Evolutionary conservation across 2,797 vertebrate genomes (phyloP), one percentile per base, ranked within the genome.

Genomic region (Rhinatrema bivittatum): DNA sequence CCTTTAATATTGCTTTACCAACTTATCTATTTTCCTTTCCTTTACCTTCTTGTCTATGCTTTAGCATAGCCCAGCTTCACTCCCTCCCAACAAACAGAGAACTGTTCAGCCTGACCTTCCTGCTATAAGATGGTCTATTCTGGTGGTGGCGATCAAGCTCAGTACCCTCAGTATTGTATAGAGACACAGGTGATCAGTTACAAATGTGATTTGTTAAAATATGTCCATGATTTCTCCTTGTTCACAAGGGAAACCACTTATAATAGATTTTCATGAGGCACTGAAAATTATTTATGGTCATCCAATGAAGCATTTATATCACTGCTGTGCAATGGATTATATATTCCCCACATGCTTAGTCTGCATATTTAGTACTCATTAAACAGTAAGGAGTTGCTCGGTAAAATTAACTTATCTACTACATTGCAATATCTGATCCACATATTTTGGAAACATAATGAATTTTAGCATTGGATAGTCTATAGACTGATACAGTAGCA

Each of bases 181-280:
- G 27, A 24, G 15, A 15, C 50, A 30, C 32, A 20, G 27, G 13
- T 39, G 4, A 32, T 42, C 23, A 27, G 42, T 42, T 34, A 52
- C 25, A 46, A 44, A 56, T 38, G 13, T 16, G 45, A 22, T 5
- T 9, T 17, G 27, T 4, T 46, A 6, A 47, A 50, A 56, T 47
- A 53, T 45, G 24, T 49, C 50, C 31, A 31, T 4, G 26, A 16
- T 25, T 4, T 31, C 5, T 34, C 23, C 48, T n/a, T 12, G 11
- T 56, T 51, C 38, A 53, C 17, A 20, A 33, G 37, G 41, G 38
- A 49, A 44, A 46, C 42, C n/a, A 28, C 9, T 47, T n/a, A 23
- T n/a, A 20, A 6, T 20, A 36, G 52, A 12, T 30, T 41, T 51
- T 50, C 46, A 23, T n/a, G 27, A 25, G 22, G 20, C 10, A 21